These are phyloP conservation scores for Selene dorsalis DNA, from an alignment of 2,797 vertebrate species.

Conservation along the genomic window DNA sequence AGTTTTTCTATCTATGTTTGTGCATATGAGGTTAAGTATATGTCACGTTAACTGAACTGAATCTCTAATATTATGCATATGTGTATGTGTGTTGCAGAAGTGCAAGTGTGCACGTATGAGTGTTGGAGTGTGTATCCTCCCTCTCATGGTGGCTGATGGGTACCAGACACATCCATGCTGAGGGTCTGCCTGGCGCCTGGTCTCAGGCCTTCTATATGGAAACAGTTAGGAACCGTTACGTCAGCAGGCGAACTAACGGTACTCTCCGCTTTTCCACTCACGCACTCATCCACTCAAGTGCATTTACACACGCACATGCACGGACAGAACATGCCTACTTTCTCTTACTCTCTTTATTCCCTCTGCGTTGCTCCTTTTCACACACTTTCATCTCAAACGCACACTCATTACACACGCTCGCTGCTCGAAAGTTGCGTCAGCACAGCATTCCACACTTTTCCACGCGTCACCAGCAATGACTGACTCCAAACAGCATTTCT, in stretches of 20 bases:
- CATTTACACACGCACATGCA: constrained; percentile 15
- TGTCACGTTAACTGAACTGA: constrained; percentile 2
- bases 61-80: constrained; percentile 1
- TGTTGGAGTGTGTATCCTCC: constrained; percentile 46
- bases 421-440: constrained; percentile 76
- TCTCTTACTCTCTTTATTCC: constrained; percentile 23
- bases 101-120: constrained; percentile 1
- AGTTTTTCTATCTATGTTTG: neutral
- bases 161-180: constrained; percentile 78
- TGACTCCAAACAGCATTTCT: constrained; percentile 75
- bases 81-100: constrained; percentile 13
- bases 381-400: constrained; percentile 47
- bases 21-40: neutral
- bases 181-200: constrained; percentile 77
- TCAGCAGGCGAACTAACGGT: constrained; percentile 59
- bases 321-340: constrained; percentile 48
- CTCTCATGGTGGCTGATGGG: constrained; percentile 75
- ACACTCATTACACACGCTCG: constrained; percentile 43
- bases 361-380: constrained; percentile 15
- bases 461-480: constrained; percentile 70
- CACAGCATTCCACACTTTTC: constrained; percentile 75
- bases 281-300: constrained; percentile 39
- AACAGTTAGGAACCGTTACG: constrained; percentile 83
- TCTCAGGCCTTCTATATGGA: constrained; percentile 81
- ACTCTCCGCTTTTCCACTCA: constrained; percentile 67